These are phyloP conservation scores for Gastrophysa polygoni DNA, from an alignment of 2,888 invertebrate genomes.

Conservation along the genomic window DNA sequence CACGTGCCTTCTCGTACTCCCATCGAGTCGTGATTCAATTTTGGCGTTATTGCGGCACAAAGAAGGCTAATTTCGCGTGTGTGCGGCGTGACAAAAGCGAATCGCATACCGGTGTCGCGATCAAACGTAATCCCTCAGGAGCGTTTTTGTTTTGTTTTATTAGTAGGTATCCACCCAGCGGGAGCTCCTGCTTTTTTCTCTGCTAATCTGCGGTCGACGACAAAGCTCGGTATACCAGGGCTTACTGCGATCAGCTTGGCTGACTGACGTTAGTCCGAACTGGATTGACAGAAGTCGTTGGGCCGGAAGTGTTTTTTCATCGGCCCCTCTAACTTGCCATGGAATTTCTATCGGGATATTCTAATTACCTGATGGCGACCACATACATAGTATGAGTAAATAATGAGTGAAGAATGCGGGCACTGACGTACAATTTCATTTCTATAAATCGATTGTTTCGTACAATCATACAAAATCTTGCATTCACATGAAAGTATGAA, in stretches of 20 bases:
- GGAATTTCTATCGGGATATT: slow-evolving; percentile 15
- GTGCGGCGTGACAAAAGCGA: slow-evolving; percentile 38
- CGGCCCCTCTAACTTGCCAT: slow-evolving; percentile 17
- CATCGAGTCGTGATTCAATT: slow-evolving; percentile 52
- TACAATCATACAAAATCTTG: too few relatives aligned
- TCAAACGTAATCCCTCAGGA: slow-evolving; percentile 44
- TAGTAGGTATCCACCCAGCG: slow-evolving; percentile 20
- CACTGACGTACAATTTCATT: too few relatives aligned
- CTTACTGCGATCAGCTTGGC: slow-evolving; percentile 41
- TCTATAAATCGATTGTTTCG: too few relatives aligned
- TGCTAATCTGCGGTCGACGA: slow-evolving; percentile 46
- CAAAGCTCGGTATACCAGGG: slow-evolving; percentile 43
- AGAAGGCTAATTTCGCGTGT: slow-evolving; percentile 46
- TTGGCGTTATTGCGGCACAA: slow-evolving; percentile 41
- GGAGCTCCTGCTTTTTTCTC: slow-evolving; percentile 31
- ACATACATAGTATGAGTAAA: too few relatives aligned
- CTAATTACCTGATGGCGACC: slow-evolving; percentile 21
- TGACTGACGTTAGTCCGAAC: slow-evolving; percentile 46
- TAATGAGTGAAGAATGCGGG: too few relatives aligned
- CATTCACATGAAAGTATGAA: too few relatives aligned
- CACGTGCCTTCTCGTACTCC: slow-evolving; percentile 45
- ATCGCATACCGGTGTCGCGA: slow-evolving; percentile 35
- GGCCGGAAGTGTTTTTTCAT: slow-evolving; percentile 41
- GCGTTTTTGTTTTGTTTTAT: slow-evolving; percentile 42
- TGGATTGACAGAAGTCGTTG: slow-evolving; percentile 49